A percentile compares a stretch with the other conserved stretches of the same genome.
Conservation (phyloP, 2,113 vertebrate genomes). For the Ameiurus melas region DNA sequence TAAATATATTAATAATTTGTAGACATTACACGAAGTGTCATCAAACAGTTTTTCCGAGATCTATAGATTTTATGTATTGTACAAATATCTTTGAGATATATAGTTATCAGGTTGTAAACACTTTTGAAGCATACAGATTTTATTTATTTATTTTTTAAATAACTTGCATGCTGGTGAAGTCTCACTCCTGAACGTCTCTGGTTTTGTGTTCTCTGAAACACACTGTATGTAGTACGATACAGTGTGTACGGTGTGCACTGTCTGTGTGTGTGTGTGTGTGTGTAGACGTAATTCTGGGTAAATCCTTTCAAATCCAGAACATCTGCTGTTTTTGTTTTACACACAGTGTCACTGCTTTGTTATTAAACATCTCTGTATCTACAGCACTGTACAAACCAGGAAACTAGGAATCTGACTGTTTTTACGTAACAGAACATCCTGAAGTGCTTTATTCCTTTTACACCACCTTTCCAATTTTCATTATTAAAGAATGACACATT, state of each 20-base stretch:
- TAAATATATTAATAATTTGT: background rate
- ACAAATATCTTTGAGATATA: background rate
- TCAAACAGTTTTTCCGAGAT: background rate
- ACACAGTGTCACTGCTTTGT: conserved; percentile 17
- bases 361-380: conserved; percentile 18
- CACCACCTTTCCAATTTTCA: too few species aligned
- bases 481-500: background rate
- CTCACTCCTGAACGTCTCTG: background rate
- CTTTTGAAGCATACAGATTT: background rate
- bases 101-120: background rate
- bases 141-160: background rate
- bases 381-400: too few species aligned
- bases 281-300: background rate
- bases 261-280: background rate
- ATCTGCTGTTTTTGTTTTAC: conserved; percentile 24
- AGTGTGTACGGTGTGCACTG: background rate
- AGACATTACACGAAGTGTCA: background rate
- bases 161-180: background rate
- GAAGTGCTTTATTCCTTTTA: background rate
- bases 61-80: too few species aligned
- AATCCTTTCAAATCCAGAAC: conserved; percentile 19
- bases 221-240: background rate
- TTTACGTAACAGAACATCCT: background rate
- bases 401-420: too few species aligned
- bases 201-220: background rate